Base-by-base conservation (phyloP, 2,888 invertebrate species). In the Orchestes rusci region DNA sequence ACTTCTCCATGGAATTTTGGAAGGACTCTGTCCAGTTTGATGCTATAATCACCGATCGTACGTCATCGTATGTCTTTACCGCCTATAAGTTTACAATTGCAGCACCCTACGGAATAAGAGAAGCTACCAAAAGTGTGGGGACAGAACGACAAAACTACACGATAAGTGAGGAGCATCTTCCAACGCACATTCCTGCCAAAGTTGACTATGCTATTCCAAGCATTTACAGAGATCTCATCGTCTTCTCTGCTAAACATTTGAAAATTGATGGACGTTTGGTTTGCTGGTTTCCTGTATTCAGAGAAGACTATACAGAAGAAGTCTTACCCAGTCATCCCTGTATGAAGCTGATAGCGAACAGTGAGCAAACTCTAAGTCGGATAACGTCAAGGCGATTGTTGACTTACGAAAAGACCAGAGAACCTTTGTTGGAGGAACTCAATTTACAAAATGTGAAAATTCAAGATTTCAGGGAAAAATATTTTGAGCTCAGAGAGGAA, bases 101-200 rank as follows among this genome's bases (percentile, higher is more conserved):
- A 95, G 96, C 97, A 16, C 99, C 99, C 0, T 99, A 99, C 71
- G 99, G 99, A 19, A 91, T 99, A 17, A 73, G 99, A 50, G 99
- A 99, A 71, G 79, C 94, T 1, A 88, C 90, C 0, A 89, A 89
- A 68, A 84, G 82, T 64, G 79, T 93, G 32, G 93, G 90, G 18
- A 79, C 82, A 4, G 62, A 56, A 28, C 73, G 74, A 53, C 70
- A 73, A 29, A 74, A 77, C 58, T 80, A 76, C 55, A 73, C 72
- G 2, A 74, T 87, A 8, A 75, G 76, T 4, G 79, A 80, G 17
- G 75, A 80, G 50, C 81, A 82, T 60, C 63, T 77, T 27, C 69
- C 73, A 7, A 77, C 77, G 27, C 91, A 91, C 63, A 78, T 86
- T 59, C 91, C 92, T 0, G 78, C 87, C 1, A 91, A 94, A 67